Percentiles rank a stretch among this genome's conserved stretches.
Evolutionary conservation across 2,113 vertebrate genomes (phyloP).

Genomic region (Siniperca knerii): DNA sequence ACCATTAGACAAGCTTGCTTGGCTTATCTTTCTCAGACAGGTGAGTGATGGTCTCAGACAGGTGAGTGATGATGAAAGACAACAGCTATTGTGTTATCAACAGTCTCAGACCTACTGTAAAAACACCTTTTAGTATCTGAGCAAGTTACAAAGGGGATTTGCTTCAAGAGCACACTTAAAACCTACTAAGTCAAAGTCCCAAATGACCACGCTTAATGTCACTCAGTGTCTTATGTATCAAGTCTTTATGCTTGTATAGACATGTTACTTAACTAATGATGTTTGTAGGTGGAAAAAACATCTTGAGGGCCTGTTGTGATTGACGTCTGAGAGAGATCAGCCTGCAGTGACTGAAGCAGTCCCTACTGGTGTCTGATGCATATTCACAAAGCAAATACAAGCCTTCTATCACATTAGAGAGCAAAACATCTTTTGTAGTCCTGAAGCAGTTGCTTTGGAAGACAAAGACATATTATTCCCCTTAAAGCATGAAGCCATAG

Average conservation of each 20-base stretch:
- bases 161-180: conserved; percentile 49
- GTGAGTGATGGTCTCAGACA: conserved; percentile 41
- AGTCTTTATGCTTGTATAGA: conserved; percentile 42
- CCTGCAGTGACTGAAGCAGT: conserved; percentile 31
- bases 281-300: conserved; percentile 44
- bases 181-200: conserved; percentile 28
- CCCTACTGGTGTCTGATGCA: conserved; percentile 48
- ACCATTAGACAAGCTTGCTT: conserved; percentile 46
- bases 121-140: conserved; percentile 51
- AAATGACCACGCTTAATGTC: conserved; percentile 35
- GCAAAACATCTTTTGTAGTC: conserved; percentile 71
- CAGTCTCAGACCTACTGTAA: conserved; percentile 57
- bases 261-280: conserved; percentile 31
- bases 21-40: conserved; percentile 36
- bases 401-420: conserved; percentile 61
- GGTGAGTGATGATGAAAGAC: conserved; percentile 59
- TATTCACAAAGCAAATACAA: conserved; percentile 47
- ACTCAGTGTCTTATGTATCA: conserved; percentile 24
- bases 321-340: conserved; percentile 52
- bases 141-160: conserved; percentile 42
- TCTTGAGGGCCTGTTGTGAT: conserved; percentile 49
- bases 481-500: conserved; percentile 8
- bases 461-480: conserved; percentile 48
- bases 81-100: conserved; percentile 50
- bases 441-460: conserved; percentile 51